These are phyloP conservation scores for Plebejus anna DNA, from an alignment of 2,888 invertebrate species.

Conservation along the genomic window DNA sequence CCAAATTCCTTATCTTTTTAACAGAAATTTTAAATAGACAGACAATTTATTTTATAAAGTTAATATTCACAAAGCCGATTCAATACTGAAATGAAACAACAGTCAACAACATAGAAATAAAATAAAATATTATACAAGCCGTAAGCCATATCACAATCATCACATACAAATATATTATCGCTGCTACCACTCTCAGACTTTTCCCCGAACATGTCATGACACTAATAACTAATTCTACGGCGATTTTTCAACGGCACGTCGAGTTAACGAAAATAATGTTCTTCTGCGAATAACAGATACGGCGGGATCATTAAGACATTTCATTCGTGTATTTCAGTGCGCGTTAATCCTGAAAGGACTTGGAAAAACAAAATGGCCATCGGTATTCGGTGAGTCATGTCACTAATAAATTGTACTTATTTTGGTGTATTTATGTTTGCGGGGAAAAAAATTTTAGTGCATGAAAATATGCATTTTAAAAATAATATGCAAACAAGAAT, in stretches of 20 bases:
- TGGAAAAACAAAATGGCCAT: constrained; percentile 15
- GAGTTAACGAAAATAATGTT: constrained; percentile 10
- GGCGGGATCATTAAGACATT: constrained; percentile 6
- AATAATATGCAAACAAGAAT: too few relatives aligned
- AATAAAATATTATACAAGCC: not conserved
- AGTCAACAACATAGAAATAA: not conserved
- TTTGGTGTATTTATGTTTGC: not conserved
- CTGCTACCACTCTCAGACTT: not conserved
- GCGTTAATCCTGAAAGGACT: constrained; percentile 12
- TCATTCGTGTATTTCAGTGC: constrained; percentile 15
- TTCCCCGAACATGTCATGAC: not conserved
- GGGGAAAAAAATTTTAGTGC: too few relatives aligned
- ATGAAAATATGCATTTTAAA: too few relatives aligned
- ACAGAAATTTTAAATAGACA: too few relatives aligned
- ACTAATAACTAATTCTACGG: constrained; percentile 17
- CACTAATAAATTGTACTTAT: not conserved
- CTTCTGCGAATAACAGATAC: constrained; percentile 25
- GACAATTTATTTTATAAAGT: too few relatives aligned
- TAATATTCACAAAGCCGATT: too few relatives aligned
- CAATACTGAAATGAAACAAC: not conserved
- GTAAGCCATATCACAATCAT: not conserved
- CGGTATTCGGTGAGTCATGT: constrained; percentile 12
- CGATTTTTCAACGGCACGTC: constrained; percentile 24
- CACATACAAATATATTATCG: not conserved
- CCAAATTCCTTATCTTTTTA: too few relatives aligned